Base-by-base conservation (phyloP, 2,797 vertebrate genomes). In the Arrhamphus sclerolepis region DNA sequence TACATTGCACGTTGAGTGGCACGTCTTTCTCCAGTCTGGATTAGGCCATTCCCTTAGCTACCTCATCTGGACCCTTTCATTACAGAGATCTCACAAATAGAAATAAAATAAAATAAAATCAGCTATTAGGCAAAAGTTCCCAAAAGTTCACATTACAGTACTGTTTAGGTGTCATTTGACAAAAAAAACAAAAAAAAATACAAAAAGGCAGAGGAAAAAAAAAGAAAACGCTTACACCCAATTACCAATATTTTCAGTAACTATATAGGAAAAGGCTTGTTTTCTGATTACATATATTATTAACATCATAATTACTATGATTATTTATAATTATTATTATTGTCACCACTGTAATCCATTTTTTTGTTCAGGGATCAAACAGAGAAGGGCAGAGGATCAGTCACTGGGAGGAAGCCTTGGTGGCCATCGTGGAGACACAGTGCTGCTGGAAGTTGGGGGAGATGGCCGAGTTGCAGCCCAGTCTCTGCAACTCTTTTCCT, bases 381-480 rank as follows among this genome's bases (percentile, higher is more conserved):
- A 28, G 75, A 62, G 48, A 44, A 18, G 31, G n/a, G 49, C 50
- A 0, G 62, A 60, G 62, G 34, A 22, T 48, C 64, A 85, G 92
- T 94, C 96, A 98, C 91, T 99, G 97, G 67, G 97, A 98, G 50
- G 97, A 98, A 57, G 97, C 97, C 91, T 98, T 99, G 61, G 97
- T 98, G 61, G 97, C 94, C 91, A 98, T 91, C 0, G 96, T 96
- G 72, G 96, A 94, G 46, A 98, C 97, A 17, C 97, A 98, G 89
- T 98, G 97, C 93, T 98, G 96, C 91, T 99, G 97, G 92, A 99
- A 99, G 93, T 95, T 97, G 77, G 96, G 95, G 14, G 97, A 96
- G 92, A 98, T 91, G 38, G 94, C 84, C 0, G 96, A 88, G 68
- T 95, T 98, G 90, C 96, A 98, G 88, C 95, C 95, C 67, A 97